Evolutionary conservation across 2,113 vertebrate genomes (phyloP), one percentile per base, ranked within the genome.

Genomic region (Kryptolebias marmoratus): DNA sequence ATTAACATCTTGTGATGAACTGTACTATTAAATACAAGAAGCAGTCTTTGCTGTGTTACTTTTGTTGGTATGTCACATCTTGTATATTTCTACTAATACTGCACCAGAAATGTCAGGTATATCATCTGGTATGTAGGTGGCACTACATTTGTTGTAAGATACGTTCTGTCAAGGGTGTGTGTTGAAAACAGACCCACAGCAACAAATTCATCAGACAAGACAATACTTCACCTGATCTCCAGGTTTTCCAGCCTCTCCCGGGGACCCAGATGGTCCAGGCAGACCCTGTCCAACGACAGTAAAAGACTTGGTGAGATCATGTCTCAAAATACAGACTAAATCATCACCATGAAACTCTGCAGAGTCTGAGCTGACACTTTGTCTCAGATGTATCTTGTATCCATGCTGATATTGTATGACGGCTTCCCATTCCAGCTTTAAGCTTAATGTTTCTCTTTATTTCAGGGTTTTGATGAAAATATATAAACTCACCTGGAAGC

Each of bases 181-280:
- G 22, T 50, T 36, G 54, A 65, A 39, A 4, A 67, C 0, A 48
- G 11, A 75, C 11, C 0, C 2, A 57, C 31, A 68, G 18, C 28
- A 74, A n/a, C 11, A 45, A 55, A 50, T 36, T 14, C 39, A 12
- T 15, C n/a, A 18, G 30, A 39, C 49, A 55, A 9, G 58, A 55
- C 30, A 36, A 45, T 68, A 18, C 68, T 93, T 94, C 83, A 98
- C 98, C 94, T 96, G 95, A 67, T 98, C 98, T 91, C 98, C 98
- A 52, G 96, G 92, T 80, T 99, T 99, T 86, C 98, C 97, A 54
- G 90, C 75, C 92, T 99, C 97, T 59, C 98, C 98, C 0, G 97
- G 96, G 82, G 97, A 63, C 53, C 98, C 98, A 18, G 95, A 80
- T 32, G 97, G 95, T 61, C 98, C 98, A 42, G 98, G 98, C 50